These are phyloP conservation scores for Mus caroli DNA, from an alignment of 2,797 vertebrate genomes.

Conservation along the genomic window DNA sequence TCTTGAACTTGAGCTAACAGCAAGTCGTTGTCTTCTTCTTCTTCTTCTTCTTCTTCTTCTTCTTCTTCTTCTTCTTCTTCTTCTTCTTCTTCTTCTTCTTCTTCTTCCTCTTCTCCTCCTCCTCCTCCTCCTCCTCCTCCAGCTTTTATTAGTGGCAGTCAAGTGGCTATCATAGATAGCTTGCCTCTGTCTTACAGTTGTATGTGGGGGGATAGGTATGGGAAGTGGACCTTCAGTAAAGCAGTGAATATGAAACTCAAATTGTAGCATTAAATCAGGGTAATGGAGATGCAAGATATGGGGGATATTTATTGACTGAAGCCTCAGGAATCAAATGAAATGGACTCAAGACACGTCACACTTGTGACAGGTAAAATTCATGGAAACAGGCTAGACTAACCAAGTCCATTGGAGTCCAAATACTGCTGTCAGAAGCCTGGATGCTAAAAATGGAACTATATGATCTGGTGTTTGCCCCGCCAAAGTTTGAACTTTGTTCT, in stretches of 20 bases:
- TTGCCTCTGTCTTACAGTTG: background rate
- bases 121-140: background rate
- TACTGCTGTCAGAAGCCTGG: background rate
- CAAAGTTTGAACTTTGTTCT: background rate
- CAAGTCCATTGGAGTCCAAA: no score
- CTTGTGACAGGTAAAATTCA: background rate
- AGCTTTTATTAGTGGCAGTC: background rate
- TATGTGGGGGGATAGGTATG: background rate
- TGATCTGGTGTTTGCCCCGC: background rate
- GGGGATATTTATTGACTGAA: background rate
- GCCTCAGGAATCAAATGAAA: background rate
- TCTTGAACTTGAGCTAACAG: no score
- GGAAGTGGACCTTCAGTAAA: background rate
- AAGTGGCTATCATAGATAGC: background rate
- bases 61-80: accelerated
- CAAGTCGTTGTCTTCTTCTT: accelerated
- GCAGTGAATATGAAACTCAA: background rate
- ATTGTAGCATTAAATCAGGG: background rate
- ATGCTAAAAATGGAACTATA: background rate
- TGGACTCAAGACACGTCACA: background rate
- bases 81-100: accelerated
- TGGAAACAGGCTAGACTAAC: background rate
- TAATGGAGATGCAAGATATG: background rate
- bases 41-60: no score
- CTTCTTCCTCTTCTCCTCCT: accelerated